Conservation (phyloP, 1,140 invertebrate species). For the Panulirus ornatus region DNA sequence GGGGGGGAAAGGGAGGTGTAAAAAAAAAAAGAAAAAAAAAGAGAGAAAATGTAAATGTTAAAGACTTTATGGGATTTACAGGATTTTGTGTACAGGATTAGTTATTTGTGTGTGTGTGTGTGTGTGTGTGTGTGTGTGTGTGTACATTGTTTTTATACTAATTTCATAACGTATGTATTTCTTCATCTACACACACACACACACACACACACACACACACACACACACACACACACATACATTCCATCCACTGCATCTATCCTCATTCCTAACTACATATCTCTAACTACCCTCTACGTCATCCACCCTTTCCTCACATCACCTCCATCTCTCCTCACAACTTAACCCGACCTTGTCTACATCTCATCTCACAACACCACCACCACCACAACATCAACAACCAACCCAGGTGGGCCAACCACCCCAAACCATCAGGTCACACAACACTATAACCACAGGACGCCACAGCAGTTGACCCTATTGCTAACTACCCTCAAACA, state of each 20-base stretch:
- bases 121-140: no score
- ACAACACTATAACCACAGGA: not conserved
- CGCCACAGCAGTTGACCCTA: no score
- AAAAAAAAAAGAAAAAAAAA: not conserved
- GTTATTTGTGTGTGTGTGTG: no score
- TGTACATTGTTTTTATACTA: not conserved
- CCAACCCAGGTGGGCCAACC: not conserved
- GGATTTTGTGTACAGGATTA: no score
- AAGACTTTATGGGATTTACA: no score
- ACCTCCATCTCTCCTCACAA: not conserved
- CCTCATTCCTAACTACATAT: not conserved
- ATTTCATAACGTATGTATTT: not conserved
- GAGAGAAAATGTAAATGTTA: not conserved
- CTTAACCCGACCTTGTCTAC: not conserved
- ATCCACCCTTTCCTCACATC: not conserved
- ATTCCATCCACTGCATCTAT: not conserved
- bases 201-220: slow-evolving; percentile 7
- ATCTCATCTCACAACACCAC: not conserved
- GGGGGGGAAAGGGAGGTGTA: not conserved
- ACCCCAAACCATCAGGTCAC: not conserved
- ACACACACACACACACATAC: slow-evolving; percentile 3
- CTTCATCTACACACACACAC: not conserved
- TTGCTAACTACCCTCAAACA: no score
- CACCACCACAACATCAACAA: not conserved
- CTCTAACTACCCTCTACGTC: not conserved